Percentiles rank a stretch among this genome's conserved stretches.
phyloP scores from a whole-genome alignment of 2,888 invertebrate species.

The Micropterix aruncella region DNA sequence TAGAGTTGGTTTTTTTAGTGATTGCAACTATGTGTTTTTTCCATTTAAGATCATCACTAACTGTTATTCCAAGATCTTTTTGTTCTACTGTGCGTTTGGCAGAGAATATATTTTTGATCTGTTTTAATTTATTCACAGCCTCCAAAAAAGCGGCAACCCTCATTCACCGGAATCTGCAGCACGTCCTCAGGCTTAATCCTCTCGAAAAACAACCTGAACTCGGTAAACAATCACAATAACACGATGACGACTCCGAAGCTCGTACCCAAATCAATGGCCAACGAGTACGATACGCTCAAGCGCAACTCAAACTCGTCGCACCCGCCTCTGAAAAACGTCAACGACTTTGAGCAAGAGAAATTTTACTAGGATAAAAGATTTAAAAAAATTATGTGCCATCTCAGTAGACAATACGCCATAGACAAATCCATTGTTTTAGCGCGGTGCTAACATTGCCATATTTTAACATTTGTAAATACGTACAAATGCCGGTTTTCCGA shows the following conservation, averaged over 20 bases:
- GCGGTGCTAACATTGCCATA: too few relatives aligned
- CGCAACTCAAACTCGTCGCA: slow-evolving; percentile 57
- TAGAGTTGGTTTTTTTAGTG: too few relatives aligned
- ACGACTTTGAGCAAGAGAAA: slow-evolving; percentile 50
- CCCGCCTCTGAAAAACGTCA: slow-evolving; percentile 45
- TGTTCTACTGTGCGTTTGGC: too few relatives aligned
- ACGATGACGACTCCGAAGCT: slow-evolving; percentile 46
- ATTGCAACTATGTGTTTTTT: too few relatives aligned
- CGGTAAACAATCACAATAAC: slow-evolving; percentile 45
- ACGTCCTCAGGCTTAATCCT: slow-evolving; percentile 37
- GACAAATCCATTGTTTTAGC: too few relatives aligned
- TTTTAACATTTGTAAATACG: too few relatives aligned
- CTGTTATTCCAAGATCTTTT: too few relatives aligned
- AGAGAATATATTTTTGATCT: too few relatives aligned
- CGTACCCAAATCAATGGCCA: slow-evolving; percentile 53
- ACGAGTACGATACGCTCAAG: slow-evolving; percentile 67
- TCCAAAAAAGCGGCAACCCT: slow-evolving; percentile 52
- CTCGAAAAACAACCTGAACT: slow-evolving; percentile 41
- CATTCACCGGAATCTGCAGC: slow-evolving; percentile 44
- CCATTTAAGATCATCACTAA: too few relatives aligned
- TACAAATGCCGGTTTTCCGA: too few relatives aligned
- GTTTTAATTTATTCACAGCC: slow-evolving; percentile 27
- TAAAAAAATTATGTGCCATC: too few relatives aligned
- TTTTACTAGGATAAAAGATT: slow-evolving; percentile 51
- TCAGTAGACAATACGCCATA: too few relatives aligned